Percentiles rank a stretch among this genome's conserved stretches.
Conservation (phyloP, 1,140 invertebrate genomes). For the Hylyphantes graminicola region DNA sequence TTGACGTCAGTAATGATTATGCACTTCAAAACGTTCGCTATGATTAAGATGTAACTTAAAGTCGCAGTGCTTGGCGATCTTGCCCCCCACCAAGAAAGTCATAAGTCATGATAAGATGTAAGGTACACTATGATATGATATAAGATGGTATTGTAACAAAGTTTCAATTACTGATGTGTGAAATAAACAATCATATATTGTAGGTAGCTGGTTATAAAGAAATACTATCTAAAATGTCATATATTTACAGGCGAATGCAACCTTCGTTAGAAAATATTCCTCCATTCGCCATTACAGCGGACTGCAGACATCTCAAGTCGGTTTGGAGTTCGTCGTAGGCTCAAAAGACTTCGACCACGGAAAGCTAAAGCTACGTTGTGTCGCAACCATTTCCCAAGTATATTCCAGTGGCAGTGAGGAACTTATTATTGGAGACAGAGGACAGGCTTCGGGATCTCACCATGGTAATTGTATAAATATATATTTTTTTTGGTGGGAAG, state of each 20-base stretch:
- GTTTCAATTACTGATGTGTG: no score
- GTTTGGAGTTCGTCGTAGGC: constrained; percentile 53
- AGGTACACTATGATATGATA: no score
- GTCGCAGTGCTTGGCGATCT: no score
- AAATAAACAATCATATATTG: no score
- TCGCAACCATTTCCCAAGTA: constrained; percentile 58
- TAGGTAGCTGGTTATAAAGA: no score
- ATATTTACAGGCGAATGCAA: constrained; percentile 46
- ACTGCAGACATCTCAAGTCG: constrained; percentile 57
- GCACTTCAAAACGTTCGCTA: no score
- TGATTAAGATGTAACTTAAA: no score
- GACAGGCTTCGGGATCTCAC: constrained; percentile 52
- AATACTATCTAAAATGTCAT: background rate
- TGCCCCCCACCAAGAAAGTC: no score
- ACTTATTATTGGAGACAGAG: constrained; percentile 60
- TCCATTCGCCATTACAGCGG: constrained; percentile 49
- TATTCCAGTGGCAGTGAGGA: constrained; percentile 61
- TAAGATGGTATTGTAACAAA: no score
- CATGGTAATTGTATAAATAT: constrained; percentile 39
- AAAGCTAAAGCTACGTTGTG: constrained; percentile 55
- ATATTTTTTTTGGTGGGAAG: no score
- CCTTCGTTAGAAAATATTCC: constrained; percentile 43
- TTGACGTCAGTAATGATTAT: no score
- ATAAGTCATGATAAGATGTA: no score
- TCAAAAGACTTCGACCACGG: constrained; percentile 52